phyloP scores from a whole-genome alignment of 2,113 vertebrate genomes.

The Dipodomys merriami region DNA sequence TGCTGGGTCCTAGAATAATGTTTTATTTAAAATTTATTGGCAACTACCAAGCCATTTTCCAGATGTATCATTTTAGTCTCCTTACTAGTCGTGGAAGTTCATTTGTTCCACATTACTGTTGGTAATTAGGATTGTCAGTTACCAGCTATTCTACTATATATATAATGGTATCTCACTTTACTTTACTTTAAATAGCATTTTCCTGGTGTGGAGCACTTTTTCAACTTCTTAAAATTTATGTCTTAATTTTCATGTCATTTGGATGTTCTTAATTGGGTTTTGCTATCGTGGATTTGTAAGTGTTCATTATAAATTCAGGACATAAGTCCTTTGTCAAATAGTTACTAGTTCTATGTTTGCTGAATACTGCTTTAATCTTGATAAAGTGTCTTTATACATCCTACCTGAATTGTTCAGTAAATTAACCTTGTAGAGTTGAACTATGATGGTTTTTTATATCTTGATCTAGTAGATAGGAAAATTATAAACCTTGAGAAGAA shows the following conservation, averaged over 20 bases:
- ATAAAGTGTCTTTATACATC: not conserved
- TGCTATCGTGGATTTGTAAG: not conserved
- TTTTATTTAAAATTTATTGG: slow-evolving; percentile 15
- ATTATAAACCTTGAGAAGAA: not conserved
- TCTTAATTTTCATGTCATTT: not conserved
- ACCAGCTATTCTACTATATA: not conserved
- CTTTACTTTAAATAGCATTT: slow-evolving; percentile 43
- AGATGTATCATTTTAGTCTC: slow-evolving; percentile 24
- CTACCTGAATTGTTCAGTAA: not conserved
- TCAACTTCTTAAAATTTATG: not conserved
- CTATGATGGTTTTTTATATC: not conserved
- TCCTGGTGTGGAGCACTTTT: not conserved
- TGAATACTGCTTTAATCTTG: slow-evolving; percentile 24
- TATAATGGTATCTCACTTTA: slow-evolving; percentile 26
- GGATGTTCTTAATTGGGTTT: slow-evolving; percentile 22
- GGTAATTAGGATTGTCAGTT: not conserved
- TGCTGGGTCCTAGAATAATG: not conserved
- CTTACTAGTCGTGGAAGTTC: slow-evolving; percentile 21
- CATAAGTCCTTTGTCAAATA: not conserved
- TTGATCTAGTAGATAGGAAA: slow-evolving; percentile 2
- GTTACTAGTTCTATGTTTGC: slow-evolving; percentile 39
- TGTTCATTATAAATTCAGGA: slow-evolving; percentile 6
- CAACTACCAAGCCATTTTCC: not conserved
- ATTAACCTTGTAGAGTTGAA: not conserved
- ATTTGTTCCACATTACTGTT: not conserved